These are phyloP conservation scores for Yoshiicerus persimilis DNA, from an alignment of 1,140 invertebrate species.

Conservation along the genomic window DNA sequence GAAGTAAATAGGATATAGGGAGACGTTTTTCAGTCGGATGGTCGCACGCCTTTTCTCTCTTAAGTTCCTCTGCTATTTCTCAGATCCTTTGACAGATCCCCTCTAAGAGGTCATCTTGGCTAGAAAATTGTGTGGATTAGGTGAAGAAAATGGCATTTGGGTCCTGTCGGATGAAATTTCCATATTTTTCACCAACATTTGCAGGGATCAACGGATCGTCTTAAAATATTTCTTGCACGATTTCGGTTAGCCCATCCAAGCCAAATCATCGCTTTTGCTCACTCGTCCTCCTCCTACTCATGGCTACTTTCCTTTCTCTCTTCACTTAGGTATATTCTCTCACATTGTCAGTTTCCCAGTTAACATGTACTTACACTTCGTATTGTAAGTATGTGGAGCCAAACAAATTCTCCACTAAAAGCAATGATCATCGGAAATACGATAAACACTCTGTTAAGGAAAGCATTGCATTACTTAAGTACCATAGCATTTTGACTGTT, in stretches of 20 bases:
- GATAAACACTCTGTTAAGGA: neutral
- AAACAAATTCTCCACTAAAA: neutral
- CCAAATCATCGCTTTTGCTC: neutral
- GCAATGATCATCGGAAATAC: neutral
- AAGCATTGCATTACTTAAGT: neutral
- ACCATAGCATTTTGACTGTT: neutral
- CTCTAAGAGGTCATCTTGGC: conserved; percentile 36
- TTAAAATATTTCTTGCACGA: conserved; percentile 37
- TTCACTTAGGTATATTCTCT: neutral
- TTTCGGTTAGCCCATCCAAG: conserved; percentile 1
- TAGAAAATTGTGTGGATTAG: conserved; percentile 41
- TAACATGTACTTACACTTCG: neutral
- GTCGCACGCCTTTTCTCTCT: neutral
- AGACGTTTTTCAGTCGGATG: neutral
- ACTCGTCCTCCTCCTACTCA: neutral
- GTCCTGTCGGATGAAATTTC: conserved; percentile 6
- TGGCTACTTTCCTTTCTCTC: neutral
- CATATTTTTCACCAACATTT: conserved; percentile 39
- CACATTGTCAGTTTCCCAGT: neutral
- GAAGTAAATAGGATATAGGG: neutral
- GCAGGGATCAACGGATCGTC: conserved; percentile 31
- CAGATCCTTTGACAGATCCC: conserved; percentile 13
- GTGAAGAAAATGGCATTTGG: conserved; percentile 39
- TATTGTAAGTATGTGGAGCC: neutral
- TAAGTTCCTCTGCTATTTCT: neutral